Percentiles rank a stretch among this genome's conserved stretches.
Conservation (phyloP, 92 coral and sea anemone species). For the Diadumene lineata region DNA sequence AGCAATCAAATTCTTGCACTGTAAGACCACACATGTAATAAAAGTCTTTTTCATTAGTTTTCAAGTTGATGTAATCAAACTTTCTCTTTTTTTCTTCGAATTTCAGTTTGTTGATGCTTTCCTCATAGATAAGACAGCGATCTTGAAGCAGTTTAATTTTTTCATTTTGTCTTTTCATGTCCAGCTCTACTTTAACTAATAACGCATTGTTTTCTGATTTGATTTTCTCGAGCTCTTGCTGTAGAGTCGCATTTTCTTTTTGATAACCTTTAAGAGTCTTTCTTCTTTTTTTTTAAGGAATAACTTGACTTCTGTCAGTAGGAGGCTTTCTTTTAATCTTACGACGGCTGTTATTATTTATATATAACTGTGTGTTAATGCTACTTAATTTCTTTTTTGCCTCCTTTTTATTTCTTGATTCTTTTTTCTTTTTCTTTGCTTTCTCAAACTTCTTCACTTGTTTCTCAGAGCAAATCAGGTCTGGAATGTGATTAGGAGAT, state of each 20-base stretch:
- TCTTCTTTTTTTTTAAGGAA: constrained; percentile 23
- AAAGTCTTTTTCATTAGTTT: constrained; percentile 42
- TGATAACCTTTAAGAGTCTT: constrained; percentile 33
- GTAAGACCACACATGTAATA: constrained; percentile 54
- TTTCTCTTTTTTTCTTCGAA: constrained; percentile 36
- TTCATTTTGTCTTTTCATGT: constrained; percentile 29
- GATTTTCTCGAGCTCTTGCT: constrained; percentile 33
- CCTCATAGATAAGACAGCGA: constrained; percentile 29
- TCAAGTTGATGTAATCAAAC: constrained; percentile 34
- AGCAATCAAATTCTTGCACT: constrained; percentile 54
- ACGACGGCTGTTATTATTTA: constrained; percentile 15
- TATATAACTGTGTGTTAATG: constrained; percentile 34
- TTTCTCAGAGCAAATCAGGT: constrained; percentile 42
- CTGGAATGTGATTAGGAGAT: constrained; percentile 44
- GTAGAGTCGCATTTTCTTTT: constrained; percentile 35
- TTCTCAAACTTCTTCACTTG: constrained; percentile 43
- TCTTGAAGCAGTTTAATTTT: constrained; percentile 46
- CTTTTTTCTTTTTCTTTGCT: constrained; percentile 6
- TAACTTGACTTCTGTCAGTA: constrained; percentile 36
- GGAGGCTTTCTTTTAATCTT: constrained; percentile 40
- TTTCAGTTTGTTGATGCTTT: constrained; percentile 33
- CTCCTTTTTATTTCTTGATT: constrained; percentile 26
- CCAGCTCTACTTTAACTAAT: constrained; percentile 25
- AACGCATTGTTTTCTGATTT: constrained; percentile 52
- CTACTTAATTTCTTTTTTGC: constrained; percentile 41